These are phyloP conservation scores for Ivindomyrus marchei DNA, from an alignment of 2,113 vertebrate species.

Conservation along the genomic window DNA sequence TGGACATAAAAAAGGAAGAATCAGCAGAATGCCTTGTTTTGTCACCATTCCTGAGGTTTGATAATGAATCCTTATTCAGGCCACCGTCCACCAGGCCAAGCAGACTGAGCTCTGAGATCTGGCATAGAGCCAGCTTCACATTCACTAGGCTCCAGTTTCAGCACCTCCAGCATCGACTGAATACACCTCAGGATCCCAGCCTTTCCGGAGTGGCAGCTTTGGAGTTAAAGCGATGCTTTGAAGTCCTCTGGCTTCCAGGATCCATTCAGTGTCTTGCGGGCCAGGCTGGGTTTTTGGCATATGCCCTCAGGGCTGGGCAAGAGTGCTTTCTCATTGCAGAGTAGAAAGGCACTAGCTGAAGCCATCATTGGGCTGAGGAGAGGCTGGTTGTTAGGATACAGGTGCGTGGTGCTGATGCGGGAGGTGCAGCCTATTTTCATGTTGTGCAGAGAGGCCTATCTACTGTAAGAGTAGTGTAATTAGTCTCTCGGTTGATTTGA, in stretches of 20 bases:
- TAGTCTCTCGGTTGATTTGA: slow-evolving; percentile 59
- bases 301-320: background rate
- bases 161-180: background rate
- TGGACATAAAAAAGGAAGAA: slow-evolving; percentile 43
- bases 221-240: background rate
- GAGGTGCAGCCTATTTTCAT: slow-evolving; percentile 53
- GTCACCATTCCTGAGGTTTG: slow-evolving; percentile 29
- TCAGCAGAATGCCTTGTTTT: slow-evolving; percentile 47
- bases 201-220: slow-evolving; percentile 21
- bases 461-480: slow-evolving; percentile 51
- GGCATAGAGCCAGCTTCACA: background rate
- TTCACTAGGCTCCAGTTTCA: background rate
- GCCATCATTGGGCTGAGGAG: slow-evolving; percentile 45
- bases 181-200: slow-evolving; percentile 14
- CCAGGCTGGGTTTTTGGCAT: background rate
- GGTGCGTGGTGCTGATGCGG: slow-evolving; percentile 62
- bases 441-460: slow-evolving; percentile 47
- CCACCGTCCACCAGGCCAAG: background rate
- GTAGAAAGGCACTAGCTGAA: slow-evolving; percentile 41
- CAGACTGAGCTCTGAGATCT: background rate
- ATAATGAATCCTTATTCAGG: background rate
- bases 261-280: background rate
- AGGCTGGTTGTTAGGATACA: slow-evolving; percentile 68
- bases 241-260: background rate
- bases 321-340: slow-evolving; percentile 7